Conservation (phyloP, 2,113 vertebrate genomes). For the Acrocephalus kingi region DNA sequence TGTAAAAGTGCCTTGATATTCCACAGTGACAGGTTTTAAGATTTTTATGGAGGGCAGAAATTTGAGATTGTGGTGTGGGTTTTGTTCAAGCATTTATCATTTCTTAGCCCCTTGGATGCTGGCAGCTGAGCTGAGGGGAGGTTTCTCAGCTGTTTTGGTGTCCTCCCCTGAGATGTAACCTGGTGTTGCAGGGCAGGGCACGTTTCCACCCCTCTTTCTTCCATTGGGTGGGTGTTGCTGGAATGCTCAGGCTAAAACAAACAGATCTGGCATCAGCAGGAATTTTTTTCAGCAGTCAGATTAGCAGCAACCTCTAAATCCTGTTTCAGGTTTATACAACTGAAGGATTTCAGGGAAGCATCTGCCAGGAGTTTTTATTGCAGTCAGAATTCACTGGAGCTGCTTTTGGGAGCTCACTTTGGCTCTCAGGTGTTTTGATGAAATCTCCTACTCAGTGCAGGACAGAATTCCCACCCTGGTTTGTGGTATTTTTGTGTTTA, state of each 20-base stretch:
- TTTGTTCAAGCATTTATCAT: neutral
- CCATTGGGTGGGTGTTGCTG: accelerated
- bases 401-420: neutral
- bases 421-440: neutral
- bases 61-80: neutral
- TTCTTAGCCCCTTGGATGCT: neutral
- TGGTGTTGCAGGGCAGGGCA: neutral
- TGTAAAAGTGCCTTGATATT: neutral
- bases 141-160: neutral
- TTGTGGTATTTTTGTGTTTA: neutral
- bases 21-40: neutral
- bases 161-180: neutral
- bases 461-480: neutral
- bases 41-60: neutral
- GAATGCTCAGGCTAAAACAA: neutral
- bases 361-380: neutral
- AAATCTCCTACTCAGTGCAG: neutral
- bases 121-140: neutral
- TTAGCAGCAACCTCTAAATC: neutral
- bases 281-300: neutral
- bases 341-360: neutral
- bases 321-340: neutral
- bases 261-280: neutral
- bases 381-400: neutral
- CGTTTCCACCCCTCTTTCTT: neutral